These are phyloP conservation scores for Acromyrmex heyeri DNA, from an alignment of 1,140 invertebrate species.

Conservation along the genomic window DNA sequence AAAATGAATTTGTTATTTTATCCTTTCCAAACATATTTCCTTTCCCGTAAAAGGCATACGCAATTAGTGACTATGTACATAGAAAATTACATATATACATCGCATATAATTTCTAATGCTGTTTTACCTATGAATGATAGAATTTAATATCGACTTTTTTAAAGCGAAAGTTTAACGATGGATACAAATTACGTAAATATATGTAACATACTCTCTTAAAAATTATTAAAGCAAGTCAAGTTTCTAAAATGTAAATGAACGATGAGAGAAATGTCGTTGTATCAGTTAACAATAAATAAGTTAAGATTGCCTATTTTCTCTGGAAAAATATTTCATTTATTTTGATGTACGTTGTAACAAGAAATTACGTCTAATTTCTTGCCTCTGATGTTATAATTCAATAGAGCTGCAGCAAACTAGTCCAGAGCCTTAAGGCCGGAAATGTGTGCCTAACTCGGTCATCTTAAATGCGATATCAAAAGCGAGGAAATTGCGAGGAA, in stretches of 20 bases:
- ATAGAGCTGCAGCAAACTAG: constrained; percentile 11
- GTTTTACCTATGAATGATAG: constrained; percentile 9
- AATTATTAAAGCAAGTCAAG: neutral
- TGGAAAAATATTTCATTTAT: constrained; percentile 27
- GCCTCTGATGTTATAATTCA: constrained; percentile 18
- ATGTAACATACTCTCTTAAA: neutral
- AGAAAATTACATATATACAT: neutral
- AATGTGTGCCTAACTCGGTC: constrained; percentile 12
- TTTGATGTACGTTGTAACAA: neutral
- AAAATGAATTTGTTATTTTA: constrained; percentile 41
- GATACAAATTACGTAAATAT: neutral
- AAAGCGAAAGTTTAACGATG: neutral
- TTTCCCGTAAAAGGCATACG: neutral
- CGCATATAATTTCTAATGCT: neutral
- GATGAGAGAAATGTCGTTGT: neutral
- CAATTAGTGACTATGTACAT: neutral
- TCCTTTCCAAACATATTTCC: neutral
- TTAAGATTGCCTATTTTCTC: neutral
- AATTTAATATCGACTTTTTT: constrained; percentile 10
- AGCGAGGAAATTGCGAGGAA: constrained; percentile 48
- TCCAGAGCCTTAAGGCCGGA: neutral
- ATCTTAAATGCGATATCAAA: constrained; percentile 1
- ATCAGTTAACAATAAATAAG: constrained; percentile 5
- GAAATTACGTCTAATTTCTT: constrained; percentile 43
- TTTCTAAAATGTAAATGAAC: neutral